Base-by-base conservation (phyloP, 2,888 invertebrate genomes). In the Argyresthia albistria region DNA sequence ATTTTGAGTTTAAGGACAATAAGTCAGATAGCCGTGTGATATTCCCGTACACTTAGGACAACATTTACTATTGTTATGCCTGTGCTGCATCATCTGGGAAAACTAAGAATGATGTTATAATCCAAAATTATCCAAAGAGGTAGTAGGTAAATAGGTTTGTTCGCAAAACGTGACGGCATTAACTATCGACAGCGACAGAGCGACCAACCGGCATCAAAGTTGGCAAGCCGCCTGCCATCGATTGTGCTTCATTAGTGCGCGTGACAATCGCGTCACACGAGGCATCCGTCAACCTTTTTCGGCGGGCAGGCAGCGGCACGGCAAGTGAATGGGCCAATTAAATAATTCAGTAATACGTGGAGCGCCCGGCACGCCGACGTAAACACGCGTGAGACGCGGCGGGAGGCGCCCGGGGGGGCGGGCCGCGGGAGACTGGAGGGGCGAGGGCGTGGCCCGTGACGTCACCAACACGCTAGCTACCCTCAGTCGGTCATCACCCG, bases 291-390 rank as follows among this genome's bases (percentile, higher is more conserved):
- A 39, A 39, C 39, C 39, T 39, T 39, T 39, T 39, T 39, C 10
- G 39, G 72, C 4, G 39, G 72, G 69, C 68, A 67, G 65, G 73
- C 70, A 77, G 77, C 76, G 80, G 78, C 79, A 80, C 66, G 73
- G 76, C 71, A 80, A 80, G 77, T 86, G 86, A 87, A 87, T 87
- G 86, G 83, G 77, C 80, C 80, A 84, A 86, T 84, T 86, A 82
- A 84, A 87, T 87, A 82, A 83, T 87, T 84, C 75, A 87, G 80
- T 83, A 84, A 84, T 83, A 81, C 81, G 79, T 76, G 73, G 70
- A 76, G 76, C 25, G 25, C 25, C 75, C 77, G 79, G 64, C 77
- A 78, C 74, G 25, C 25, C 82, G 82, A 82, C 82, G 86, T 87
- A 87, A 87, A 87, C 86, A 84, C 76, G 82, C 84, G 83, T 82